Evolutionary conservation across 2,113 vertebrate species (phyloP), one percentile per base, ranked within the genome.

Genomic region (Leptodactylus fuscus): DNA sequence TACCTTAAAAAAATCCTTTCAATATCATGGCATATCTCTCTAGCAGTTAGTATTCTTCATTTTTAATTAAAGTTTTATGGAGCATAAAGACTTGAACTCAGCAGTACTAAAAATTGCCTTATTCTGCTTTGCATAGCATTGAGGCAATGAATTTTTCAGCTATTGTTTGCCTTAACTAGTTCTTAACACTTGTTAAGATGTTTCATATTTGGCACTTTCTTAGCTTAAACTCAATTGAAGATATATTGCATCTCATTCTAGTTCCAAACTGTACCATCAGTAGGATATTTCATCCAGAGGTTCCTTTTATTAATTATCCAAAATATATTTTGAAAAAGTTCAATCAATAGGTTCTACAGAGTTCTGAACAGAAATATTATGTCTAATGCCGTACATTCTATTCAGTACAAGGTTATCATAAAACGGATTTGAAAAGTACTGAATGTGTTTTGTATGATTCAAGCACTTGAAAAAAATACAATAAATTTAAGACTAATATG

Each of bases 51-150:
- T 44, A 80, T 86, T 86, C 76, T 73, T 86, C 84, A 70, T 70
- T 86, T 81, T 86, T 86, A 86, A 86, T 86, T 80, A 86, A 86
- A 86, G 77, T 86, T 86, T 86, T 86, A 86, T 86, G 84, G 67
- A 86, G 84, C 84, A 86, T 86, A 86, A 86, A 86, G 84, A 60
- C 69, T 86, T 86, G 65, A 55, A 86, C 65, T 81, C 84, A 86
- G 84, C 84, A 86, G 36, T 86, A 80, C 84, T 71, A 81, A 36
- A 32, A 83, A 44, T 10, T 34, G 22, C 62, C 32, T 44, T 71
- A 20, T 73, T n/a, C 67, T 84, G 69, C 81, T 87, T 84, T 87
- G 90, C 87, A 86, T 85, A 89, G 85, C 86, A 65, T 16, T 81
- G 58, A 85, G 49, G 27, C 32, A 87, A 90, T 83, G 88, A 49